Evolutionary conservation across 2,888 invertebrate species (phyloP).

Genomic region (Pachycephus smyrnensis): DNA sequence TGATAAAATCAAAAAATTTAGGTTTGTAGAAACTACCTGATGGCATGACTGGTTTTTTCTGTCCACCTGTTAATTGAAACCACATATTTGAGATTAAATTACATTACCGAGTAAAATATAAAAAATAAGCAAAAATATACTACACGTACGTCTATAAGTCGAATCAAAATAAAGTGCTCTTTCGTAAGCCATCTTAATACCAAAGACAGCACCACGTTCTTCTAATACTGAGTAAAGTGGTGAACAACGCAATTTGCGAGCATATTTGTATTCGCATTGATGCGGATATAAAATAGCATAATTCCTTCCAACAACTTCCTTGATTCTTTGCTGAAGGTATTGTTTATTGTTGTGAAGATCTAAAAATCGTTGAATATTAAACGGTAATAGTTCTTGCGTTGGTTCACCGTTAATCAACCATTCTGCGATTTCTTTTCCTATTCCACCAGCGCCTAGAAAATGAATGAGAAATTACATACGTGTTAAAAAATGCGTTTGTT

Average conservation of each 20-base stretch:
- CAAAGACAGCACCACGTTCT: slow-evolving; percentile 76
- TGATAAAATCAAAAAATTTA: slow-evolving; percentile 76
- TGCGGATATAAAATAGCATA: slow-evolving; percentile 72
- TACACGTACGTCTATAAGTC: slow-evolving; percentile 67
- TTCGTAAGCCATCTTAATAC: slow-evolving; percentile 79
- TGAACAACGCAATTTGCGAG: slow-evolving; percentile 74
- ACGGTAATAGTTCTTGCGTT: slow-evolving; percentile 72
- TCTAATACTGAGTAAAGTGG: slow-evolving; percentile 77
- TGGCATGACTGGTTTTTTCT: slow-evolving; percentile 70
- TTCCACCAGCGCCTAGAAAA: slow-evolving; percentile 73
- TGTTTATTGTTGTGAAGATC: slow-evolving; percentile 76
- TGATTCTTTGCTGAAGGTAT: slow-evolving; percentile 73
- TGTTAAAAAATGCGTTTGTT: slow-evolving; percentile 9
- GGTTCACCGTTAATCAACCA: slow-evolving; percentile 77
- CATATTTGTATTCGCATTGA: slow-evolving; percentile 74
- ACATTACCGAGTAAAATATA: slow-evolving; percentile 4
- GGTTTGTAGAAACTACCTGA: slow-evolving; percentile 77
- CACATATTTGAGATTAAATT: slow-evolving; percentile 11
- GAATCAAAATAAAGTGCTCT: slow-evolving; percentile 77
- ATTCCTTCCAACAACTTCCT: slow-evolving; percentile 76
- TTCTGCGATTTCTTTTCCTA: slow-evolving; percentile 77
- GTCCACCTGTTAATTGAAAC: slow-evolving; percentile 61
- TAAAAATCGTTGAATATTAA: slow-evolving; percentile 75
- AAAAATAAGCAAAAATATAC: not conserved
- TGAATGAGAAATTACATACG: not conserved